phyloP scores from a whole-genome alignment of 2,113 vertebrate species.

The Callithrix jacchus region DNA sequence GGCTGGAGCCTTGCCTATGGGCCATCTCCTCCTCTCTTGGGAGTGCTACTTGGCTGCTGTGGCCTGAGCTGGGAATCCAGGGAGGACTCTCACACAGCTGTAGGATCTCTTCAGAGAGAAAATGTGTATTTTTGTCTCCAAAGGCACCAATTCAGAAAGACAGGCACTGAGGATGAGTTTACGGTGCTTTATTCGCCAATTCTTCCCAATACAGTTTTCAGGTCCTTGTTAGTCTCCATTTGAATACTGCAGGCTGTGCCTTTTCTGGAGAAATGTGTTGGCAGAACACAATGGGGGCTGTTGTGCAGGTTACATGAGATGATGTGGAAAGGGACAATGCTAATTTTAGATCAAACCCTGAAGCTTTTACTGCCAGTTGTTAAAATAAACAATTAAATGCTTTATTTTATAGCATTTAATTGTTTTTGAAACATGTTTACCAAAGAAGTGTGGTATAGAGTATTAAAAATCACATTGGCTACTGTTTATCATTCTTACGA shows the following conservation, averaged over 20 bases:
- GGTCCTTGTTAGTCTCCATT: not conserved
- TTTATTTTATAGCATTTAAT: not conserved
- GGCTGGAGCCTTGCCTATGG: not conserved
- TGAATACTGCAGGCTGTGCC: not conserved
- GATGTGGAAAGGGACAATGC: not conserved
- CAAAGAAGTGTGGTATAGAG: not conserved
- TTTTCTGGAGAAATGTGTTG: not conserved
- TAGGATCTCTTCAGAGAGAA: not conserved
- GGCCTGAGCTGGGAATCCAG: not conserved
- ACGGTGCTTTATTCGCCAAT: accelerated
- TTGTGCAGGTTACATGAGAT: too few relatives aligned
- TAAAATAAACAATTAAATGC: not conserved
- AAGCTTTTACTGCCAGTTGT: not conserved
- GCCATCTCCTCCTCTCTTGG: accelerated
- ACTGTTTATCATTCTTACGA: not conserved
- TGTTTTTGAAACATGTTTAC: not conserved
- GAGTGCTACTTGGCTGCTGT: not conserved
- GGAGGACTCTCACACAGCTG: not conserved
- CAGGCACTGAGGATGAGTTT: accelerated
- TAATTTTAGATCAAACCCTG: not conserved
- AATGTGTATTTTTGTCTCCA: not conserved
- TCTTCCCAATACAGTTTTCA: not conserved
- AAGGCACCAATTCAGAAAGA: not conserved
- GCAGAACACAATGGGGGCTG: not conserved
- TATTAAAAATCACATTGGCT: not conserved